Conservation (phyloP, 2,797 vertebrate species). For the Cetoscarus ocellatus region DNA sequence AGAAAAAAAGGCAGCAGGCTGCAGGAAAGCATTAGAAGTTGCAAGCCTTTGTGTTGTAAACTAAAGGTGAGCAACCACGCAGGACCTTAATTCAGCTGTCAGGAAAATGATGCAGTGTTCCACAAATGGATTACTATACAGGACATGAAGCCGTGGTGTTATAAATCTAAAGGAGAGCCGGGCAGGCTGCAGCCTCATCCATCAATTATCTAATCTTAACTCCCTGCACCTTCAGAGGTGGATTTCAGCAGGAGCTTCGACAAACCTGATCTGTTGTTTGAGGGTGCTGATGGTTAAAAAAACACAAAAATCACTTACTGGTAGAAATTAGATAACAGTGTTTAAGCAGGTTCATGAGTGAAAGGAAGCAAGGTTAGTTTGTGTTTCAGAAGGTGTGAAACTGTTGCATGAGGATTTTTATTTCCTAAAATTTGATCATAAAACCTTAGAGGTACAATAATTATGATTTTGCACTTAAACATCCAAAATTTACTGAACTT, state of each 20-base stretch:
- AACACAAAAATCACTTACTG: too few relatives aligned
- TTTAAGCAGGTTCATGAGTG: too few relatives aligned
- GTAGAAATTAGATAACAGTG: too few relatives aligned
- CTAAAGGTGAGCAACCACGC: slow-evolving; percentile 50
- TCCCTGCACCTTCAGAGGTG: slow-evolving; percentile 27
- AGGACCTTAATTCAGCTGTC: slow-evolving; percentile 63
- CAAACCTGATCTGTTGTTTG: slow-evolving; percentile 5
- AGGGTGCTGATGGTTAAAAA: background rate
- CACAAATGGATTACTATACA: slow-evolving; percentile 68
- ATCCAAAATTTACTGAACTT: too few relatives aligned
- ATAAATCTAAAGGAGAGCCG: slow-evolving; percentile 58
- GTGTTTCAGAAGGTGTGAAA: too few relatives aligned
- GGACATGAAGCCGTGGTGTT: slow-evolving; percentile 51
- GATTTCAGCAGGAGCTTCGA: slow-evolving; percentile 3
- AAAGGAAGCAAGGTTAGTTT: too few relatives aligned
- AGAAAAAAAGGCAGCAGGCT: slow-evolving; percentile 16
- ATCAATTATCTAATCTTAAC: slow-evolving; percentile 65
- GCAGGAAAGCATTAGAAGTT: slow-evolving; percentile 24
- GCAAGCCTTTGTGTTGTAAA: slow-evolving; percentile 50
- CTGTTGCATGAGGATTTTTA: too few relatives aligned
- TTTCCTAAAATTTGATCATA: too few relatives aligned
- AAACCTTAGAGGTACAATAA: too few relatives aligned
- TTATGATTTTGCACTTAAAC: too few relatives aligned
- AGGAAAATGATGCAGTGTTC: slow-evolving; percentile 59
- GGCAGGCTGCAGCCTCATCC: slow-evolving; percentile 51